phyloP scores from a whole-genome alignment of 1,140 invertebrate species.

The Cecropterus lyciades region DNA sequence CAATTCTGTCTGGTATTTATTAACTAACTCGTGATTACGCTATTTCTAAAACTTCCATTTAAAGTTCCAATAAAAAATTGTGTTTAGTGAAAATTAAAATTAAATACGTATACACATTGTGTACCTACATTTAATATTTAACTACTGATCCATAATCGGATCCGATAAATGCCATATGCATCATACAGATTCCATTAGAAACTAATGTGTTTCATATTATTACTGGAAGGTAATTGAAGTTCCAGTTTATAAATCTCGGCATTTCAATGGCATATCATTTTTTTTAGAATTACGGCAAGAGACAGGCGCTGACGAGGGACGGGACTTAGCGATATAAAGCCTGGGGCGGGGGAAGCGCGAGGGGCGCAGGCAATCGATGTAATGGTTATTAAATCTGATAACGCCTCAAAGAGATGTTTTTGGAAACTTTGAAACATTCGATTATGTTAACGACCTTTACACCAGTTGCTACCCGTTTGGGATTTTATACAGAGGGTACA shows the following conservation, averaged over 20 bases:
- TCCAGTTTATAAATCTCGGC: neutral
- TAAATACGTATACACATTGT: too few relatives aligned
- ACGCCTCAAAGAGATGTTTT: constrained; percentile 27
- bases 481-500: constrained; percentile 24
- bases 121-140: too few relatives aligned
- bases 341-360: neutral
- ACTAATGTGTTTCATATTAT: neutral
- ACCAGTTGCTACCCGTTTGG: constrained; percentile 13
- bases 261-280: neutral
- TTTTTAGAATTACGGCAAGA: neutral
- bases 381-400: constrained; percentile 47
- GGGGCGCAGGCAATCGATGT: constrained; percentile 31
- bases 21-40: too few relatives aligned
- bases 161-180: too few relatives aligned
- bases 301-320: neutral
- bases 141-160: too few relatives aligned
- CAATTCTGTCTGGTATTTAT: too few relatives aligned
- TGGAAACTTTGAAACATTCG: constrained; percentile 24
- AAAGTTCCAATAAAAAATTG: too few relatives aligned
- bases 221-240: neutral
- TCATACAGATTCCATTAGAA: too few relatives aligned
- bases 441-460: constrained; percentile 26
- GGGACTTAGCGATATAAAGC: neutral
- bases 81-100: too few relatives aligned
- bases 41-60: too few relatives aligned